These are phyloP conservation scores for Prionace glauca DNA, from an alignment of 2,797 vertebrate species.

Conservation along the genomic window DNA sequence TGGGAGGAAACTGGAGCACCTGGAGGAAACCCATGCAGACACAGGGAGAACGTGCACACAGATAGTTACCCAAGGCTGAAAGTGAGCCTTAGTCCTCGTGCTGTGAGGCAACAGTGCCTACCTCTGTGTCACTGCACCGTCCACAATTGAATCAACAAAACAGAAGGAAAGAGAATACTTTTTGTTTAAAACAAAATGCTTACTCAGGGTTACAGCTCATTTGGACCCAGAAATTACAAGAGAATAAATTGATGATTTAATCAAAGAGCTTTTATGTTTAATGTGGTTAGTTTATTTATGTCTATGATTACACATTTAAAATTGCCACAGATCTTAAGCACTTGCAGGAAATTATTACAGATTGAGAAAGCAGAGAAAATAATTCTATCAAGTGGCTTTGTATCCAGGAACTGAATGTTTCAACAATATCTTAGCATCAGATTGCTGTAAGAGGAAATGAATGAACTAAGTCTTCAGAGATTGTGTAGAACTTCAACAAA, in stretches of 20 bases:
- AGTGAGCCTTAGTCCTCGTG: too few species aligned
- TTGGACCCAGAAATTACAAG: neutral
- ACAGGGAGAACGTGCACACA: too few species aligned
- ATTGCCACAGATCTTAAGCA: neutral
- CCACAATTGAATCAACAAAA: neutral
- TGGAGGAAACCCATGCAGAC: too few species aligned
- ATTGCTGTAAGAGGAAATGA: neutral
- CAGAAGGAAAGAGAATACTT: neutral
- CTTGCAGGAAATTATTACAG: neutral
- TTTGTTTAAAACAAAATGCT: neutral
- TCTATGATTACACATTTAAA: neutral
- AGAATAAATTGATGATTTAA: neutral
- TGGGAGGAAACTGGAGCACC: too few species aligned
- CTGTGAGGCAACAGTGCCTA: too few species aligned
- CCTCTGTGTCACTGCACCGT: too few species aligned
- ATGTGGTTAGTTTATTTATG: neutral
- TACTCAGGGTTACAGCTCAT: neutral
- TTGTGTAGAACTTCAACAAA: too few species aligned
- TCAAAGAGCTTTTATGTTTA: neutral
- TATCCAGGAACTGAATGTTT: neutral
- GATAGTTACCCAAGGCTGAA: too few species aligned
- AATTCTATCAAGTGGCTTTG: neutral
- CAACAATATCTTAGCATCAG: neutral
- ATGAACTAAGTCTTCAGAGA: too few species aligned
- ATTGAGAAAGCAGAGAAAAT: neutral